A percentile compares a stretch with the other conserved stretches of the same genome.
phyloP scores from a whole-genome alignment of 2,888 invertebrate species.

The Apotomis betuletana region DNA sequence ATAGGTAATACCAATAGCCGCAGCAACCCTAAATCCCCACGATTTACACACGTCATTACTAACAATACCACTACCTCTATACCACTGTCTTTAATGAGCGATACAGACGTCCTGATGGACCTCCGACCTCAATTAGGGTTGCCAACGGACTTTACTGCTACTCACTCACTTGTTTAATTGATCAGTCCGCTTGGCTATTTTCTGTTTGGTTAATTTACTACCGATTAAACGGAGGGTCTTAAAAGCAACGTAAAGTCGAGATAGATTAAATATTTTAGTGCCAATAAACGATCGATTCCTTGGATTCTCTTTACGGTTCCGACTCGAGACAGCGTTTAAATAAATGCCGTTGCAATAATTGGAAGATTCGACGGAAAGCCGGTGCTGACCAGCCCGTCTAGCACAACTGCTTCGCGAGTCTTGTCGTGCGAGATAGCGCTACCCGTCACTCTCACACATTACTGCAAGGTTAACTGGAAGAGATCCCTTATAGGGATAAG shows the following conservation, averaged over 20 bases:
- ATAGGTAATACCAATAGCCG: not conserved
- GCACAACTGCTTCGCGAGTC: too few relatives aligned
- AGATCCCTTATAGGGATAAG: too few relatives aligned
- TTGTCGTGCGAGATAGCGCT: too few relatives aligned
- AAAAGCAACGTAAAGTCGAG: slow-evolving; percentile 21
- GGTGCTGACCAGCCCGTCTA: not conserved
- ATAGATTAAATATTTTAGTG: slow-evolving; percentile 17
- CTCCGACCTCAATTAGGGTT: slow-evolving; percentile 44
- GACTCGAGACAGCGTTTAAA: not conserved
- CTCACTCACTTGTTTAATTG: slow-evolving; percentile 42
- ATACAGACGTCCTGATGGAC: slow-evolving; percentile 43
- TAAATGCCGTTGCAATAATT: not conserved
- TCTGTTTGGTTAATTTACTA: slow-evolving; percentile 27
- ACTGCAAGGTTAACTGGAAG: too few relatives aligned
- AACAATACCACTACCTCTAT: slow-evolving; percentile 45
- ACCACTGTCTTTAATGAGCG: slow-evolving; percentile 43
- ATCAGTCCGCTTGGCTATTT: slow-evolving; percentile 34
- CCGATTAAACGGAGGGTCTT: slow-evolving; percentile 27
- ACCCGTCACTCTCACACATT: too few relatives aligned
- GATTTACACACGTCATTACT: slow-evolving; percentile 49
- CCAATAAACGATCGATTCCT: not conserved
- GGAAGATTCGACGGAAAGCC: not conserved
- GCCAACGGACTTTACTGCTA: slow-evolving; percentile 41
- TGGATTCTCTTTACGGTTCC: not conserved
- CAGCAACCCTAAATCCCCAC: slow-evolving; percentile 46